A percentile compares a stretch with the other conserved stretches of the same genome.
Evolutionary conservation across 2,113 vertebrate species (phyloP).

Genomic region (Entomyzon cyanotis): DNA sequence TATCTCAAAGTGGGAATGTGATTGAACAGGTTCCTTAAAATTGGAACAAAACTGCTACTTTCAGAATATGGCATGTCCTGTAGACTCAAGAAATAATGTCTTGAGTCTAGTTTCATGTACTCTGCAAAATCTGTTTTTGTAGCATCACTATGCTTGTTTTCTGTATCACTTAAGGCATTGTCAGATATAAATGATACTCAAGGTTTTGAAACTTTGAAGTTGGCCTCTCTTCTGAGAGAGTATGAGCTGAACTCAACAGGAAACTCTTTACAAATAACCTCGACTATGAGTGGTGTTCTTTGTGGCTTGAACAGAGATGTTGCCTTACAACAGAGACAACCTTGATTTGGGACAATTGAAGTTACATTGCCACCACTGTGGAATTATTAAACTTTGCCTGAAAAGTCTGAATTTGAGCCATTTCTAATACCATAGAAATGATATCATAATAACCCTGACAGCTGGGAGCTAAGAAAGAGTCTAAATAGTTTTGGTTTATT

Average conservation of each 20-base stretch:
- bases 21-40: background rate
- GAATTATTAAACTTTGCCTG: background rate
- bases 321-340: background rate
- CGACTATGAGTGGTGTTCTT: background rate
- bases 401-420: background rate
- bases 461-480: background rate
- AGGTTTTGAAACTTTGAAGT: background rate
- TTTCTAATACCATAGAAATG: background rate
- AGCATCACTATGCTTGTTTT: background rate
- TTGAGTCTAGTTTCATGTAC: background rate
- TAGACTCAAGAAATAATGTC: background rate
- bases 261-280: background rate
- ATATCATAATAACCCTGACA: background rate
- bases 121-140: background rate
- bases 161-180: background rate
- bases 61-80: background rate
- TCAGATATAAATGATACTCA: background rate
- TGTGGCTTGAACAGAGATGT: background rate
- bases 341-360: background rate
- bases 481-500: constrained; percentile 49
- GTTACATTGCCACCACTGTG: background rate
- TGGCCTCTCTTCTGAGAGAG: background rate
- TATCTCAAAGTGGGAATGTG: background rate
- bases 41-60: background rate
- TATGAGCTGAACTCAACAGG: background rate